Base-by-base conservation (phyloP, 2,113 vertebrate genomes). In the Petromus typicus region DNA sequence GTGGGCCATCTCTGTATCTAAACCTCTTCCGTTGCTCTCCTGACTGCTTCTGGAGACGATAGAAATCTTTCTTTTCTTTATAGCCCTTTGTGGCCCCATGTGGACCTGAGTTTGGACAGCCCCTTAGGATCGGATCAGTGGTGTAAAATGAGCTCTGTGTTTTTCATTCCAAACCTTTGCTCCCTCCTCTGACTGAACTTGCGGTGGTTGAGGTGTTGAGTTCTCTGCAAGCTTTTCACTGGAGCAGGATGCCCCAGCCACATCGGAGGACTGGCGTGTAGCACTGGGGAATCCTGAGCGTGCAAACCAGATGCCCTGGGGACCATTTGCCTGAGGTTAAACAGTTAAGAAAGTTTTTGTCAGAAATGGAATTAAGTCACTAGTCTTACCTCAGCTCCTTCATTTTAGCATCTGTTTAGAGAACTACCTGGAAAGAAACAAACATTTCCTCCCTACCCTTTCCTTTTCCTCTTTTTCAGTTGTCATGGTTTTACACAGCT, bases 401-500 rank as follows among this genome's bases (percentile, higher is more conserved):
- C 61, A 57, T 90, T 86, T 88, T 1, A 0, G 73, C 89, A 85
- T 80, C 91, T 87, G 95, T 81, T 96, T 5, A 5, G 82, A 86
- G 93, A 92, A 67, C 61, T 17, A 37, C 51, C 64, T 48, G 71
- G 90, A 92, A 89, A 89, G 59, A 87, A 66, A 73, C 63, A 93
- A 91, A 3, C 90, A 91, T 94, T 97, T 96, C 96, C 92, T 88
- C 93, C 25, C 54, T 61, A 71, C 8, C 85, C 97, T 98, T 96
- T 95, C 87, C 81, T 80, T 89, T 91, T 63, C 0, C 0, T 78
- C 96, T 83, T 88, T 83, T 78, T 87, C 80, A 23, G 61, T 76
- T 89, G 63, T 97, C 87, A 27, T 63, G 89, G 64, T 96, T 94
- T 97, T 97, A 96, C 97, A 95, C 81, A 45, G 71, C 84, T 89